Percentiles rank a stretch among this genome's conserved stretches.
These are phyloP conservation scores for Holothuria scabra DNA, from an alignment of 53 echinoderm and acorn worm genomes.

Conservation along the genomic window DNA sequence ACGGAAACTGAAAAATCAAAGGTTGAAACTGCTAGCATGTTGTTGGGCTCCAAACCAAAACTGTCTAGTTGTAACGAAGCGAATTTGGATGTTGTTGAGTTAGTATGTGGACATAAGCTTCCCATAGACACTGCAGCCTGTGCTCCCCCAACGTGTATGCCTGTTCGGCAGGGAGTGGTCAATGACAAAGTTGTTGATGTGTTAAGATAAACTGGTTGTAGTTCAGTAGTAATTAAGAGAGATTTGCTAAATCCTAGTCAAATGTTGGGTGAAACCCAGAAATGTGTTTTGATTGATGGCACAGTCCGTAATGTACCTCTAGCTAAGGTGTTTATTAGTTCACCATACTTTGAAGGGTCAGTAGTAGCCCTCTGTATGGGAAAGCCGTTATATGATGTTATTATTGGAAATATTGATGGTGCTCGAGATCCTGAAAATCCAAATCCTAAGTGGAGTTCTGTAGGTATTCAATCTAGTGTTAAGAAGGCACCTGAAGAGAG, in stretches of 20 bases:
- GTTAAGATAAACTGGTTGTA: conserved; percentile 16
- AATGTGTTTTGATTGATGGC: neutral
- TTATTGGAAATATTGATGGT: conserved; percentile 16
- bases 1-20: no score
- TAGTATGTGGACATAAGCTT: no score
- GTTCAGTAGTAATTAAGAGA: neutral
- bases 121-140: no score
- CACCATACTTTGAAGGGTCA: neutral
- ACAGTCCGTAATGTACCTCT: neutral
- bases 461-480: no score
- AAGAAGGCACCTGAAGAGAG: neutral
- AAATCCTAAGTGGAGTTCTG: neutral
- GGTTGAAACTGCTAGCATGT: no score
- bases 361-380: conserved; percentile 4
- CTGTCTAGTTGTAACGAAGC: no score
- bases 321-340: neutral
- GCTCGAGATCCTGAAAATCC: conserved; percentile 1
- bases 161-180: neutral
- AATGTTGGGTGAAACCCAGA: neutral
- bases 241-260: neutral
- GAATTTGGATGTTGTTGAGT: no score
- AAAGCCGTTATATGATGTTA: neutral
- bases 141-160: neutral
- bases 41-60: no score
- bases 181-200: neutral